Conservation (phyloP, 2,888 invertebrate species). For the Cordilura impudica region DNA sequence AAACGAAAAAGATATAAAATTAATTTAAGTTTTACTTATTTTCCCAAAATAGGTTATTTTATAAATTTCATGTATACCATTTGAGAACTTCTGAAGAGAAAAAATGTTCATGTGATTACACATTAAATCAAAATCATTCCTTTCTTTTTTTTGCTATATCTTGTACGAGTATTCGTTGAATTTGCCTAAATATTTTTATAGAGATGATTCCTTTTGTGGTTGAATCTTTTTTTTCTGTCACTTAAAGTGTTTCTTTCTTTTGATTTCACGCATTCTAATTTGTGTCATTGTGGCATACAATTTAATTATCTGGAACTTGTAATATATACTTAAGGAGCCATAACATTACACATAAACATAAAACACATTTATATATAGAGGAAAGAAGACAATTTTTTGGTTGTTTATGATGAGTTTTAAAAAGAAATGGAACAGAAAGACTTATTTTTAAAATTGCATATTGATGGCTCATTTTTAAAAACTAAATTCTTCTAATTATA, state of each 20-base stretch:
- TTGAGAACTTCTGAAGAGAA: conserved; percentile 37
- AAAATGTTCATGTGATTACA: conserved; percentile 28
- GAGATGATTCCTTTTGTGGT: conserved; percentile 14
- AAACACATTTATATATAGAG: no score
- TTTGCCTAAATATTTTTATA: conserved; percentile 26
- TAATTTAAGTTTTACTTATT: no score
- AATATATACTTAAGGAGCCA: conserved; percentile 43
- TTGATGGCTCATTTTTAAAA: no score
- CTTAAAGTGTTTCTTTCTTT: conserved; percentile 49
- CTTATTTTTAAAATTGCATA: no score
- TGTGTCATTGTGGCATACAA: conserved; percentile 64
- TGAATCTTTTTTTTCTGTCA: conserved; percentile 16
- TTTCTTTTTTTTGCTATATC: conserved; percentile 12
- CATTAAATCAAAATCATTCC: conserved; percentile 25
- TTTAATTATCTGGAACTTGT: conserved; percentile 64
- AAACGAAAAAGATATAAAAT: no score
- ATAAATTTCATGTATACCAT: not conserved
- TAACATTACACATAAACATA: conserved; percentile 19
- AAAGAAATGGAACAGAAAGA: not conserved
- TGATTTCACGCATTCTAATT: conserved; percentile 58
- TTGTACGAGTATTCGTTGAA: conserved; percentile 39
- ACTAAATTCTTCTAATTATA: no score
- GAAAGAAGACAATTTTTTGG: conserved; percentile 6
- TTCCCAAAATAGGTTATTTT: no score
- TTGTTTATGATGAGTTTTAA: conserved; percentile 14